Conservation (phyloP, 2,888 invertebrate species). For the Melanostoma mellinum region DNA sequence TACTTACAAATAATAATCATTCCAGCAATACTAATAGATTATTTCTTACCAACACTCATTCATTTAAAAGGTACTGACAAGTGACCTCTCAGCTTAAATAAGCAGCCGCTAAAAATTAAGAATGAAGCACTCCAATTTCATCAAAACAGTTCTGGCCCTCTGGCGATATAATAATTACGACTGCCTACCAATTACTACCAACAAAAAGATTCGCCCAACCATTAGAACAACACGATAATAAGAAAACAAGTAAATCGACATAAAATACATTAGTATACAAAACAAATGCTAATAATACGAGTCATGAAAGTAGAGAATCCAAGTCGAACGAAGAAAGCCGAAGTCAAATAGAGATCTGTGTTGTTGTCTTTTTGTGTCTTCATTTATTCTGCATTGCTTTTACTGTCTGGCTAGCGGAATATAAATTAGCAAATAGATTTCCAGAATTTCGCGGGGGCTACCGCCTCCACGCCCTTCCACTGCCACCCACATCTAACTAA, state of each 20-base stretch:
- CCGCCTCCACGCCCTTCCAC: background rate
- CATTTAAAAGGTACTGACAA: too few relatives aligned
- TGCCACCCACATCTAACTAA: background rate
- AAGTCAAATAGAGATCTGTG: background rate
- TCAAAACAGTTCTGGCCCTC: too few relatives aligned
- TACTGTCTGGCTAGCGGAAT: background rate
- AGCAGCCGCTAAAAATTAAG: too few relatives aligned
- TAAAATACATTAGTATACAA: background rate
- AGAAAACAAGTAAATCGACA: background rate
- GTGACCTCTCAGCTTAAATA: too few relatives aligned
- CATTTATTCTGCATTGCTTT: background rate
- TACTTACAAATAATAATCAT: too few relatives aligned
- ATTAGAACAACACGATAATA: background rate
- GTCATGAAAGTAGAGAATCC: background rate
- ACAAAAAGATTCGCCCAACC: too few relatives aligned
- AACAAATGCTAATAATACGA: background rate
- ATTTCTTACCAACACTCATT: too few relatives aligned
- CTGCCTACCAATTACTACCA: background rate
- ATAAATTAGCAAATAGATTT: constrained; percentile 12
- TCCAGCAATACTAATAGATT: too few relatives aligned
- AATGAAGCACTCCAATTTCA: too few relatives aligned
- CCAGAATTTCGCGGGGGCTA: background rate
- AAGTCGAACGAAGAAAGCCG: constrained; percentile 16
- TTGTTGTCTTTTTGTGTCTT: constrained; percentile 4
- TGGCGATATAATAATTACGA: too few relatives aligned